Evolutionary conservation across 2,888 invertebrate genomes (phyloP), one percentile per base, ranked within the genome.

Genomic region (Sialis lutaria): DNA sequence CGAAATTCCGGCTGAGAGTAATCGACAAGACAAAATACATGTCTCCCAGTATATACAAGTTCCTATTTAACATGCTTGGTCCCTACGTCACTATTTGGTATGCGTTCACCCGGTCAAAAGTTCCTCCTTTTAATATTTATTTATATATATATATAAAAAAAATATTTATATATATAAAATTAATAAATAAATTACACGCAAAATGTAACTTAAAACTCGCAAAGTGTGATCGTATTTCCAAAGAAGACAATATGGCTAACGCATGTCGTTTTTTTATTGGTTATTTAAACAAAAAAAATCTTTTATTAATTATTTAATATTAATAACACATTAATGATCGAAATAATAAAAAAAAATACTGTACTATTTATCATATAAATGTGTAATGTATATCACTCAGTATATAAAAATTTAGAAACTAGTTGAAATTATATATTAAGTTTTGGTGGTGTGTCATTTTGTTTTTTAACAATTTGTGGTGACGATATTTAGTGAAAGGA

Each of bases 1-100:
- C 42, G 42, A 45, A n/a, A 35, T 30, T 9, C 10, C 42, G 42
- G 34, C 42, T 22, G 31, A 22, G 22, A 42, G 10, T 33, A 35
- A 22, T 22, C 33, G 39, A 45, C 12, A 42, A 47, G 37, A 47
- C 42, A 42, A 42, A 47, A 42, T 32, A 42, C 13, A 47, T 47
- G 47, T 42, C 47, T 47, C 61, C 65, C 65, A 65, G 64, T 65
- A 65, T 65, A 65, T 47, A 65, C 65, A 66, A 66, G 65, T 66
- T 66, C 66, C 66, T 66, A 65, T 62, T 44, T 55, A 63, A 32
- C 60, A 58, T 62, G 59, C 61, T 59, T 56, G 55, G 51, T 55
- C 55, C 54, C 55, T n/a, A n/a, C 44, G 48, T 44, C 47, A 45
- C 31, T 33, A 33, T 32, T 6, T 12, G 34, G 42, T n/a, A 42